Conservation (phyloP, 2,797 vertebrate species). For the Adelosebastes latens region DNA sequence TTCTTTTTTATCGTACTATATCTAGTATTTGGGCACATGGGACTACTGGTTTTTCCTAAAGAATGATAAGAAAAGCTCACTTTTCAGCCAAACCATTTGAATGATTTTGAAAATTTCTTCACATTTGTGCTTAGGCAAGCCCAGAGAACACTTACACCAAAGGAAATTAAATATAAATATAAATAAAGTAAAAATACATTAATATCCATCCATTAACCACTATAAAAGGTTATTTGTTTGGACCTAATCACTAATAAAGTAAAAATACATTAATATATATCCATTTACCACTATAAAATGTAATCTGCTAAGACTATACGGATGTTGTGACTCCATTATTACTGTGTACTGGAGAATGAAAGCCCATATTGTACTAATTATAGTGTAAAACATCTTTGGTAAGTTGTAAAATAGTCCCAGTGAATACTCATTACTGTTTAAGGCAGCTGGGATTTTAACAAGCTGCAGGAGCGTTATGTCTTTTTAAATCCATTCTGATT, state of each 20-base stretch:
- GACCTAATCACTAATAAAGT: not conserved
- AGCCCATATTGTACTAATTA: conserved; percentile 15
- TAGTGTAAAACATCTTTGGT: conserved; percentile 2
- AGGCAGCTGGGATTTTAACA: conserved; percentile 24
- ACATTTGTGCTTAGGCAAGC: too few species aligned
- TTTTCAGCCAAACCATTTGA: too few species aligned
- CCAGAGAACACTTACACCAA: too few species aligned
- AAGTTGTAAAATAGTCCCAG: conserved; percentile 8
- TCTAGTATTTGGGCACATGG: too few species aligned
- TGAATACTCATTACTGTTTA: conserved; percentile 12
- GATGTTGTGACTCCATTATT: not conserved
- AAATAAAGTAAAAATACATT: not conserved
- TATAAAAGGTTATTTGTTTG: not conserved
- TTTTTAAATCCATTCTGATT: conserved; percentile 4
- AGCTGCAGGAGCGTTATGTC: not conserved
- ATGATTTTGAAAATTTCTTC: too few species aligned
- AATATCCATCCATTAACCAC: not conserved
- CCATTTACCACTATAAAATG: not conserved
- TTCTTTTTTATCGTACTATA: too few species aligned
- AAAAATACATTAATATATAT: not conserved
- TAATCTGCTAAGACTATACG: not conserved
- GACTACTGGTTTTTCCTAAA: too few species aligned
- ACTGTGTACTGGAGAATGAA: not conserved
- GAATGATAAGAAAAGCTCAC: too few species aligned
- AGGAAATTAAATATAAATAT: not conserved